Conservation (phyloP, 2,888 invertebrate species). For the Arge pagana region DNA sequence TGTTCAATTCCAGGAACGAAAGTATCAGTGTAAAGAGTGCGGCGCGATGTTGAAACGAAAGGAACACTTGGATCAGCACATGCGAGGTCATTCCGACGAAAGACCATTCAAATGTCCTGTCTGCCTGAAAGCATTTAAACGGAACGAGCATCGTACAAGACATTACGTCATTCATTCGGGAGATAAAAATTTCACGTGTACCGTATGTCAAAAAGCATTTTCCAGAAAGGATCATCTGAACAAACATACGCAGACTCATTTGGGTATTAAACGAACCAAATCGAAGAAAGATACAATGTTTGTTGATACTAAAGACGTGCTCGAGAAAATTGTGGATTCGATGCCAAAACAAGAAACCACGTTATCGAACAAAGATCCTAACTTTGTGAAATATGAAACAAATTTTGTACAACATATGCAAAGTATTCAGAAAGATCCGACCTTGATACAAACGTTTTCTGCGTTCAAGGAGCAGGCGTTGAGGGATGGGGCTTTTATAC, state of each 20-base stretch:
- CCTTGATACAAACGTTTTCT: slow-evolving; percentile 49
- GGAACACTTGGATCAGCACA: slow-evolving; percentile 60
- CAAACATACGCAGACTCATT: slow-evolving; percentile 60
- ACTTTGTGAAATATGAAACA: slow-evolving; percentile 44
- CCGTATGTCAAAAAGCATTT: slow-evolving; percentile 60
- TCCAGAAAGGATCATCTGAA: slow-evolving; percentile 61
- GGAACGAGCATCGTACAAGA: slow-evolving; percentile 62
- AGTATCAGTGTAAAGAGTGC: slow-evolving; percentile 61
- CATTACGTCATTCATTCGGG: slow-evolving; percentile 62
- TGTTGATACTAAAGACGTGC: slow-evolving; percentile 39
- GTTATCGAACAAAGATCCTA: slow-evolving; percentile 42
- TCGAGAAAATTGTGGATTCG: slow-evolving; percentile 33
- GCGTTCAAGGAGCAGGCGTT: slow-evolving; percentile 52
- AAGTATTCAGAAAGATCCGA: slow-evolving; percentile 50
- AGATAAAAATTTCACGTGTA: slow-evolving; percentile 59
- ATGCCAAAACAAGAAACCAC: slow-evolving; percentile 41
- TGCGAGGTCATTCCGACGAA: slow-evolving; percentile 59
- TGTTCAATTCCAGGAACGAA: slow-evolving; percentile 51
- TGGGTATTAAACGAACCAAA: slow-evolving; percentile 49
- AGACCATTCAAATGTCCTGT: slow-evolving; percentile 57
- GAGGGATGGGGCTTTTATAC: slow-evolving; percentile 43
- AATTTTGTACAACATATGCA: slow-evolving; percentile 48
- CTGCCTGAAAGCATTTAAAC: slow-evolving; percentile 59
- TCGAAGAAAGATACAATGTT: slow-evolving; percentile 44
- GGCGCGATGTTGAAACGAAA: slow-evolving; percentile 62